Percentiles rank a stretch among this genome's conserved stretches.
phyloP scores from a whole-genome alignment of 2,113 vertebrate species.

The Fregetta grallaria region DNA sequence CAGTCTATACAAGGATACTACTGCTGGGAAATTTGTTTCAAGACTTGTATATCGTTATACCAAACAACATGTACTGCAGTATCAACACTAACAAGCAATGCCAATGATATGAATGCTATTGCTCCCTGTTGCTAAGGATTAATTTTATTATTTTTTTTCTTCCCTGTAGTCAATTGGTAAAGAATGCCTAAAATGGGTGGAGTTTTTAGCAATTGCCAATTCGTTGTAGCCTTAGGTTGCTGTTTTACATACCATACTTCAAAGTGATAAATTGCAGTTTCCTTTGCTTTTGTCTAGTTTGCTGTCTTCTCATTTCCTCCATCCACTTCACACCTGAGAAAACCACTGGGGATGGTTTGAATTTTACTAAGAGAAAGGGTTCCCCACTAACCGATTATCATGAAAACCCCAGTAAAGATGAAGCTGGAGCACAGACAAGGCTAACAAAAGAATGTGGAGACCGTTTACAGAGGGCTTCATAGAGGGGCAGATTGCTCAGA shows the following conservation, averaged over 20 bases:
- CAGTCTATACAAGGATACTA: constrained; percentile 81
- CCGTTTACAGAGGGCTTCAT: background rate
- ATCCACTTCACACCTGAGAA: background rate
- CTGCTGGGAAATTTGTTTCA: constrained; percentile 84
- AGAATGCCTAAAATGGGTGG: constrained; percentile 3
- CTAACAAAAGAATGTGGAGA: background rate
- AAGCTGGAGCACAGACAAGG: background rate
- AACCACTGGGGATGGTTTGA: background rate
- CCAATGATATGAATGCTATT: constrained; percentile 58
- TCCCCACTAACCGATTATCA: background rate
- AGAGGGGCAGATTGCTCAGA: background rate
- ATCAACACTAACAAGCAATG: constrained; percentile 63
- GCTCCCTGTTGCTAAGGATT: constrained; percentile 48
- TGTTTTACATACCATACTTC: background rate
- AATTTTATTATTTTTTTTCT: constrained; percentile 22
- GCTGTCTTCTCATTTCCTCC: background rate
- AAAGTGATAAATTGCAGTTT: background rate
- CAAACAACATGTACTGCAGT: constrained; percentile 62
- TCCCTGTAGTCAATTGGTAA: constrained; percentile 22
- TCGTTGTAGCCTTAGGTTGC: constrained; percentile 5
- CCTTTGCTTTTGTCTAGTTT: constrained; percentile 12
- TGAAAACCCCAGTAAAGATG: background rate
- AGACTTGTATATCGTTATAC: constrained; percentile 77
- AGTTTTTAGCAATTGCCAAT: constrained; percentile 36
- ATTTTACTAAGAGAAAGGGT: background rate